Evolutionary conservation across 2,113 vertebrate species (phyloP).

Genomic region (Cinclus mexicanus): DNA sequence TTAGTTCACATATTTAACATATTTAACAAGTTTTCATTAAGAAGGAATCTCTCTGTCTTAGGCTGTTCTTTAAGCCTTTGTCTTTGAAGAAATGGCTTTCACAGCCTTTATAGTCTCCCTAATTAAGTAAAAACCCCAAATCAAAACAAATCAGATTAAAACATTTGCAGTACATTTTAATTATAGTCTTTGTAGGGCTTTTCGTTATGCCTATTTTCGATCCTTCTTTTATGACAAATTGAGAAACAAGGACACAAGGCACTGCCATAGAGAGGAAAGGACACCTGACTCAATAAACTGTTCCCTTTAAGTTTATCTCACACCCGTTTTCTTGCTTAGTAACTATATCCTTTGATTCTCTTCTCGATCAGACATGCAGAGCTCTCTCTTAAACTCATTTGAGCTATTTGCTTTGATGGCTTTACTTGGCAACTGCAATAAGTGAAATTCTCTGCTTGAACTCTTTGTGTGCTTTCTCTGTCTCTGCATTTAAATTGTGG

Average conservation of each 20-base stretch:
- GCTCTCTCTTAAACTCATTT: slow-evolving; percentile 1
- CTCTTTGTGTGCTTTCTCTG: neutral
- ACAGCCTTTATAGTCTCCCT: slow-evolving; percentile 18
- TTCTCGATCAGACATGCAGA: neutral
- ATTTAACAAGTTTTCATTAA: neutral
- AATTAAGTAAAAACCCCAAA: slow-evolving; percentile 37
- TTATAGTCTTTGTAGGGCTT: slow-evolving; percentile 2
- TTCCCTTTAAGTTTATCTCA: slow-evolving; percentile 51
- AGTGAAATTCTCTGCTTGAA: slow-evolving; percentile 8
- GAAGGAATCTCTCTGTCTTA: neutral
- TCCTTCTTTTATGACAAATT: slow-evolving; percentile 11
- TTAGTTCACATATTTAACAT: neutral
- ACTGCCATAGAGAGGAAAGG: neutral
- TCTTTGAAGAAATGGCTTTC: slow-evolving; percentile 36
- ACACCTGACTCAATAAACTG: slow-evolving; percentile 24
- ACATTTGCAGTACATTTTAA: slow-evolving; percentile 32
- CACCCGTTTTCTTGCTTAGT: slow-evolving; percentile 42
- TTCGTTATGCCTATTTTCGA: slow-evolving; percentile 23
- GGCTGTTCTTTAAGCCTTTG: slow-evolving; percentile 17
- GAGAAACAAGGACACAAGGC: slow-evolving; percentile 9
- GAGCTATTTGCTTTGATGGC: slow-evolving; percentile 21
- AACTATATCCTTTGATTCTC: slow-evolving; percentile 27
- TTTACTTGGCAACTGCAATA: slow-evolving; percentile 20
- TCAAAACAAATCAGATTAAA: slow-evolving; percentile 54
- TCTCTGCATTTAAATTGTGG: slow-evolving; percentile 22